Base-by-base conservation (phyloP, 2,888 invertebrate species). In the Neoascia interrupta region DNA sequence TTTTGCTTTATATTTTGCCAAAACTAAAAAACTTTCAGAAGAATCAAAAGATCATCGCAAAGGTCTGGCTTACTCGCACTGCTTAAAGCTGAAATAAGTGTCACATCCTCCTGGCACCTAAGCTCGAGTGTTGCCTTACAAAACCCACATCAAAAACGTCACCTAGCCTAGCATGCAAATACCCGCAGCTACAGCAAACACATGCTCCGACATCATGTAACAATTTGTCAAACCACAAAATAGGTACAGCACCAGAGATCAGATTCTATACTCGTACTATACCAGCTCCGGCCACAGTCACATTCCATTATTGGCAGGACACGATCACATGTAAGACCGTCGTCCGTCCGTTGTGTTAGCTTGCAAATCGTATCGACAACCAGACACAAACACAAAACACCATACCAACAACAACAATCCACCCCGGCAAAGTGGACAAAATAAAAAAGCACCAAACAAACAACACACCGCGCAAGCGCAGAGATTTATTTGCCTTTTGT, bases 401-500 rank as follows among this genome's bases (percentile, higher is more conserved):
- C 10, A n/a, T n/a, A 31, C 31, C 4, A 61, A 61, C 34, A 21
- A 23, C 41, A 51, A 36, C 54, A 15, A 43, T 5, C 39, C 69
- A 61, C 41, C 61, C 41, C 41, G 56, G 36, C 63, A 36, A 53
- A 54, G 68, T 53, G 68, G 13, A 23, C 34, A 28, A 45, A 45
- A 56, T 31, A 47, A 31, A 6, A 3, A 31, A 31, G 10, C 31
- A 6, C 31, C 21, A 43, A 21, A 45, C 11, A n/a, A n/a, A n/a
- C n/a, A n/a, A n/a, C 18, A 51, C n/a, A 34, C 36, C 28, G n/a
- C 51, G 56, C 64, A 69, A 45, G 58, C 45, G 37, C 37, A 34
- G 83, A 86, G 85, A 84, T 84, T 86, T 85, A 86, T 85, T 84
- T 36, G 60, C 47, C 63, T 72, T 74, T 49, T 76, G 66, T 63